Percentiles rank a stretch among this genome's conserved stretches.
Evolutionary conservation across 1,140 invertebrate genomes (phyloP).

Genomic region (Acromyrmex echinatior): DNA sequence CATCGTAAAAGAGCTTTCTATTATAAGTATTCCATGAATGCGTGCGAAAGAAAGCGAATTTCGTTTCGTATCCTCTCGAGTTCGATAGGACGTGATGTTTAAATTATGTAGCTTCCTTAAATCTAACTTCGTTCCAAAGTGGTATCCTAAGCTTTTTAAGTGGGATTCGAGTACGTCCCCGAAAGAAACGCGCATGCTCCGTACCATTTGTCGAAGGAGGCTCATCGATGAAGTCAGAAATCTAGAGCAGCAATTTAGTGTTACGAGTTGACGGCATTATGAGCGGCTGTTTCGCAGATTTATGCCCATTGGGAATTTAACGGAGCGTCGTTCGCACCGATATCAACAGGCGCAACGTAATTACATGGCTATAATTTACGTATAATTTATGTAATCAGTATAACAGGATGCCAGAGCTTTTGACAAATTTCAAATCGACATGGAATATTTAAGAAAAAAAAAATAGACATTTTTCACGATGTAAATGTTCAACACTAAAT

Average conservation of each 20-base stretch:
- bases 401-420: not conserved
- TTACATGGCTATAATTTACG: not conserved
- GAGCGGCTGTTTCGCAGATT: not conserved
- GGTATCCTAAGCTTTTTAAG: conserved; percentile 4
- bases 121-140: not conserved
- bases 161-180: not conserved
- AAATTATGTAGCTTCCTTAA: conserved; percentile 42
- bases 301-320: conserved; percentile 4
- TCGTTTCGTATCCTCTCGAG: conserved; percentile 8
- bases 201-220: not conserved
- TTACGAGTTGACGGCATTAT: conserved; percentile 33
- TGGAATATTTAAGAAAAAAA: not conserved
- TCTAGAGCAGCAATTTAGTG: conserved; percentile 26
- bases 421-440: not conserved
- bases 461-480: not conserved
- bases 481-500: not conserved
- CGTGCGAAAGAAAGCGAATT: not conserved
- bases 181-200: not conserved
- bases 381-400: not conserved
- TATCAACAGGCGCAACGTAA: conserved; percentile 22
- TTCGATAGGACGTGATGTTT: not conserved
- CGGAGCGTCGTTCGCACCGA: not conserved
- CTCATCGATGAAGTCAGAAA: not conserved
- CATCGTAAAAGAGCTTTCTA: not conserved
- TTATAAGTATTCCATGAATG: not conserved